Evolutionary conservation across 2,797 vertebrate genomes (phyloP).

Genomic region (Chelmon rostratus): DNA sequence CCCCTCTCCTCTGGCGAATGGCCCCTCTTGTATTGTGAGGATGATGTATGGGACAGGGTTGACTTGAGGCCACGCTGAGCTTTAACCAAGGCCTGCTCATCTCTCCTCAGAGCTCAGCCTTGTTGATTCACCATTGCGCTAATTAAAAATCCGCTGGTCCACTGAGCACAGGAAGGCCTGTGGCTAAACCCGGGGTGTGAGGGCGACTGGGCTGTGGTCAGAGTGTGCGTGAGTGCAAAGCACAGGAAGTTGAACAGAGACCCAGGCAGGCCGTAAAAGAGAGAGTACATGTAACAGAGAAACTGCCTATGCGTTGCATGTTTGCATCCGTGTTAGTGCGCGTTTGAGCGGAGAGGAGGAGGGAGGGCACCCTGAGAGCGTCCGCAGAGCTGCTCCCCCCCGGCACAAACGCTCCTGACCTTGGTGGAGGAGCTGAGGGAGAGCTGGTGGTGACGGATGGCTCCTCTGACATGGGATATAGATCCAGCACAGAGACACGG

Average conservation of each 20-base stretch:
- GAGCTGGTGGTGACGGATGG: constrained; percentile 54
- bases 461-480: constrained; percentile 53
- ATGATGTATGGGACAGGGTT: constrained; percentile 44
- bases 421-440: constrained; percentile 54
- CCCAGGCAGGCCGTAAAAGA: neutral
- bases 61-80: constrained; percentile 48
- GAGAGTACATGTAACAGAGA: neutral
- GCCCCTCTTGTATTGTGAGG: constrained; percentile 20
- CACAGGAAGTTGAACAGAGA: constrained; percentile 12
- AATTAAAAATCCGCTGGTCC: constrained; percentile 76
- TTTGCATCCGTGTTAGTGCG: neutral
- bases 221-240: constrained; percentile 28
- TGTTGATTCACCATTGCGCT: constrained; percentile 70
- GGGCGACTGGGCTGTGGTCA: constrained; percentile 44
- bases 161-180: constrained; percentile 67
- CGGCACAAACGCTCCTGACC: constrained; percentile 55
- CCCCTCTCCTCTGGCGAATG: constrained; percentile 9
- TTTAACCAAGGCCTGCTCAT: constrained; percentile 60
- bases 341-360: constrained; percentile 4
- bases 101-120: constrained; percentile 56
- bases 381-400: constrained; percentile 26
- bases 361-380: constrained; percentile 21
- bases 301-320: neutral
- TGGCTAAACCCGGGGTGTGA: constrained; percentile 56
- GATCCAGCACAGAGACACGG: constrained; percentile 43